phyloP scores from a whole-genome alignment of 2,797 vertebrate species.

The Lateolabrax maculatus region DNA sequence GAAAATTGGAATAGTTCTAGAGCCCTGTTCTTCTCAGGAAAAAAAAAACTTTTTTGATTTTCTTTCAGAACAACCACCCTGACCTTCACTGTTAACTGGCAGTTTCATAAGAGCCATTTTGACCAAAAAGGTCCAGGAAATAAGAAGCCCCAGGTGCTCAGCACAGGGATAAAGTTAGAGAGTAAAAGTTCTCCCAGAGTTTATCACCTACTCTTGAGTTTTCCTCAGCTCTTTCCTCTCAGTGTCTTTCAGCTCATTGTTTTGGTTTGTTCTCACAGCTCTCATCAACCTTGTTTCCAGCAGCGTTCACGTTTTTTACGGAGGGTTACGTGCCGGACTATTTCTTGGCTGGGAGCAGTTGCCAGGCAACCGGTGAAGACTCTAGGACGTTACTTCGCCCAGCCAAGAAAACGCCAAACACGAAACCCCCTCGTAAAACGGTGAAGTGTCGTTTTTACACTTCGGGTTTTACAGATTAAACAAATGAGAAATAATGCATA shows the following conservation, averaged over 20 bases:
- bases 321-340: too few species aligned
- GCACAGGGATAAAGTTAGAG: too few species aligned
- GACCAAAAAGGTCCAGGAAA: neutral
- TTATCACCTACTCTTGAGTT: neutral
- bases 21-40: neutral
- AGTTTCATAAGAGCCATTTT: neutral
- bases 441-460: too few species aligned
- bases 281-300: neutral
- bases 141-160: too few species aligned
- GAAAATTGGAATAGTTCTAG: neutral
- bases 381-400: too few species aligned
- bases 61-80: neutral
- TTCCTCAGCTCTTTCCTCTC: neutral
- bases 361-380: too few species aligned
- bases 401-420: too few species aligned
- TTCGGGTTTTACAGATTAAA: too few species aligned
- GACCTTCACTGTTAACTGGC: too few species aligned
- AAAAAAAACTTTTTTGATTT: neutral
- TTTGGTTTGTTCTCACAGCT: neutral
- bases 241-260: neutral
- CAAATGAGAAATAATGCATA: neutral
- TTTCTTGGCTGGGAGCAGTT: too few species aligned
- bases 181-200: too few species aligned
- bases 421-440: too few species aligned
- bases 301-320: neutral